Base-by-base conservation (phyloP, 2,113 vertebrate species). In the Ailuropoda melanoleuca region DNA sequence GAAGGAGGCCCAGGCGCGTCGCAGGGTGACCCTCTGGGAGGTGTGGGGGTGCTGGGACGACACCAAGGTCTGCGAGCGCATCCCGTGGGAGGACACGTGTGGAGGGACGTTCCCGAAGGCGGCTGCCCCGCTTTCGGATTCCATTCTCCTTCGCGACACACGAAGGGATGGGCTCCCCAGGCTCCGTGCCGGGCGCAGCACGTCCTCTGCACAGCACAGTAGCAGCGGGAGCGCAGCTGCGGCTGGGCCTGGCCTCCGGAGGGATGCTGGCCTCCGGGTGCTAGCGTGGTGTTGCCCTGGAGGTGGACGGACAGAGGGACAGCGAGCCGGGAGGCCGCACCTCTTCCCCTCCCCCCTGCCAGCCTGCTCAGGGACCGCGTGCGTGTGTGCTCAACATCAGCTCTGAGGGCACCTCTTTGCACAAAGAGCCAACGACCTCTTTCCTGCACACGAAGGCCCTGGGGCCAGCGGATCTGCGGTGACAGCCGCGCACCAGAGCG, bases 321-420 rank as follows among this genome's bases (percentile, higher is more conserved):
- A 10, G 29, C 14, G 21, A 82, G 48, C 60, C 89, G 8, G 15
- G 29, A 77, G 17, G 48, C 75, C 46, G 31, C 75, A 1, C 29
- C 17, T 10, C 24, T 8, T 78, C 37, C 34, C n/a, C 8, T 34
- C 18, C 8, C 12, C 3, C 46, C 74, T 21, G 46, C 60, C 31
- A 26, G 56, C 21, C 46, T 3, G 56, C 55, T 14, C 6, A 1
- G 53, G 46, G 37, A 13, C 34, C 26, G 15, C 9, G 39, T 8
- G 24, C 7, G 18, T 8, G 1, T 0, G 29, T 6, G 39, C 3
- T 24, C 10, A 2, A 39, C 3, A 24, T 15, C 50, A 11, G 10
- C 66, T 39, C 72, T 14, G 4, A 6, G 56, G 0, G 17, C 5
- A 2, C 34, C n/a, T 50, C 83, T 24, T 82, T 24, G 70, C 66